Evolutionary conservation across 1,140 invertebrate species (phyloP).

Genomic region (Sminthurides bifidus): DNA sequence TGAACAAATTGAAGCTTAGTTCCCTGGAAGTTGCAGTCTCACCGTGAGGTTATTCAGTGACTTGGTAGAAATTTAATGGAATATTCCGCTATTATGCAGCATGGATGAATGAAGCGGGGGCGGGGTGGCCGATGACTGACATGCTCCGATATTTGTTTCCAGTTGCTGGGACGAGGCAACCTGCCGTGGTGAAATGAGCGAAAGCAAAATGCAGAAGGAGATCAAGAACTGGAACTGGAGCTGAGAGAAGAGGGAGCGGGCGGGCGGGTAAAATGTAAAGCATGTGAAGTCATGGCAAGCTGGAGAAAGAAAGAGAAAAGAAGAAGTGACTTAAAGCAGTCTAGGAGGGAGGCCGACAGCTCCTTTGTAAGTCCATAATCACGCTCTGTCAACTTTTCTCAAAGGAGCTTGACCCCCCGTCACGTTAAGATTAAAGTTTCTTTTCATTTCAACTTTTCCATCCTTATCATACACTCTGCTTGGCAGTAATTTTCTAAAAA

Average conservation of each 20-base stretch:
- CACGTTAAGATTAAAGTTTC: conserved; percentile 24
- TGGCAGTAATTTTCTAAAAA: neutral
- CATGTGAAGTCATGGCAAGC: neutral
- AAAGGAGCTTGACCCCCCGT: conserved; percentile 23
- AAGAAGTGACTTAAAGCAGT: conserved; percentile 4
- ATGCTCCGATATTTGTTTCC: too few species aligned
- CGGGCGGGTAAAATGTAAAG: neutral
- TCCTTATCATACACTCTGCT: neutral
- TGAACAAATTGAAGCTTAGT: too few species aligned
- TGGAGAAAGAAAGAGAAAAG: neutral
- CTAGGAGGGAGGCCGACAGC: conserved; percentile 21
- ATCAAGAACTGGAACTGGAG: too few species aligned
- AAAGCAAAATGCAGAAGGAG: too few species aligned
- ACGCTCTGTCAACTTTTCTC: conserved; percentile 24
- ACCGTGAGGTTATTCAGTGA: too few species aligned
- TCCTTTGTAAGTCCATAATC: conserved; percentile 30
- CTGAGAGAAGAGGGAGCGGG: neutral
- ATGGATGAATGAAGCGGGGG: too few species aligned
- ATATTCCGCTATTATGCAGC: too few species aligned
- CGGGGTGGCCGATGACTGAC: too few species aligned
- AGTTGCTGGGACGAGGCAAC: too few species aligned
- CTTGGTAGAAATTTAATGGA: too few species aligned
- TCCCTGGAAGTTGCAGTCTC: too few species aligned
- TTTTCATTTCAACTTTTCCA: conserved; percentile 17
- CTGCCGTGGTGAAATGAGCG: too few species aligned